phyloP scores from a whole-genome alignment of 2,888 invertebrate species.

The Noctua pronuba region DNA sequence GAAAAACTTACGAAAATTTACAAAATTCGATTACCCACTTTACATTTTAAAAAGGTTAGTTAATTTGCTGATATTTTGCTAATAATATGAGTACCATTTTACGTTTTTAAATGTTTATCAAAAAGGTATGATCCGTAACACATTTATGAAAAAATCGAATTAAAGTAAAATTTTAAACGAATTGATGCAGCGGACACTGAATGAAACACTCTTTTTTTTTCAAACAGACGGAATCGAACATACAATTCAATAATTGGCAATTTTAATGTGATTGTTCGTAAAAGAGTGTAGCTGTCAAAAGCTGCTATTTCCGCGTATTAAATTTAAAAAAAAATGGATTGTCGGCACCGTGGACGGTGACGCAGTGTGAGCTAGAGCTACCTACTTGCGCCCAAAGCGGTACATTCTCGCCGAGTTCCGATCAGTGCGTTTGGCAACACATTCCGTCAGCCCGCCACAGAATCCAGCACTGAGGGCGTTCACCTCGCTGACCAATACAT shows the following conservation, averaged over 20 bases:
- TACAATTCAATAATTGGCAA: conserved; percentile 21
- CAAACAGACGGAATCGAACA: conserved; percentile 11
- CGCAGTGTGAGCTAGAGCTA: conserved; percentile 65
- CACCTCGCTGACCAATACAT: conserved; percentile 78
- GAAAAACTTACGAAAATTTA: not conserved
- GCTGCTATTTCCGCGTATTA: conserved; percentile 46
- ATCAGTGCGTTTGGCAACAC: conserved; percentile 88
- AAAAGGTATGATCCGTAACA: not conserved
- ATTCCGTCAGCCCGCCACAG: conserved; percentile 84
- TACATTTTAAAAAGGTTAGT: not conserved
- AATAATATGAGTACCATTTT: not conserved
- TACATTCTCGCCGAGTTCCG: conserved; percentile 82
- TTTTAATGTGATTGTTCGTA: conserved; percentile 32
- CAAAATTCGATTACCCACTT: not conserved
- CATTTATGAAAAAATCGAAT: conserved; percentile 1
- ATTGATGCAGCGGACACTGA: conserved; percentile 11
- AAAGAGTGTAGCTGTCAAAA: conserved; percentile 62
- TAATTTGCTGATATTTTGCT: not conserved
- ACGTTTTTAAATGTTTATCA: not conserved
- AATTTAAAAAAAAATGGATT: conserved; percentile 51
- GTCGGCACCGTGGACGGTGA: conserved; percentile 49
- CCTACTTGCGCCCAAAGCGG: conserved; percentile 79
- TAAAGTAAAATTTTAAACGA: not conserved
- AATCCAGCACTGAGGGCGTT: conserved; percentile 83
- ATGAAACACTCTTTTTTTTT: conserved; percentile 5